phyloP scores from a whole-genome alignment of 2,888 invertebrate genomes.

The Malthinus seriepunctatus region DNA sequence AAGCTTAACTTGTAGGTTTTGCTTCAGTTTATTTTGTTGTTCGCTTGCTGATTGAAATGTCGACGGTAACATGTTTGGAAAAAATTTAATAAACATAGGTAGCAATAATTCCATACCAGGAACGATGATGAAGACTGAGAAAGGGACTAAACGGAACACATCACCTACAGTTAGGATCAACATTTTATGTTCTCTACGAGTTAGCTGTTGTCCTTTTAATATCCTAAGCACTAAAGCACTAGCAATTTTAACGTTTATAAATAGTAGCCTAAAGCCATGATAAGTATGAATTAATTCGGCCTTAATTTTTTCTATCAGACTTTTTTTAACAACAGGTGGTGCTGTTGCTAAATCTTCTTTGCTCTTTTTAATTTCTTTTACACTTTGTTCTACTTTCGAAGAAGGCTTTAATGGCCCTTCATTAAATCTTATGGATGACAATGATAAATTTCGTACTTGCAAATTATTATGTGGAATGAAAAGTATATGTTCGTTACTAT shows the following conservation, averaged over 20 bases:
- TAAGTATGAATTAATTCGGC: conserved; percentile 92
- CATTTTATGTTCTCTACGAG: conserved; percentile 87
- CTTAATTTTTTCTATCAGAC: conserved; percentile 72
- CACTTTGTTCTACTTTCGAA: conserved; percentile 91
- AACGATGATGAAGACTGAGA: conserved; percentile 94
- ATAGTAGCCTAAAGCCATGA: conserved; percentile 93
- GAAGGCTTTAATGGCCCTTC: conserved; percentile 67
- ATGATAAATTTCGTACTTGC: conserved; percentile 41
- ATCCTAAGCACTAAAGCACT: conserved; percentile 77
- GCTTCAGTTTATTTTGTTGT: conserved; percentile 85
- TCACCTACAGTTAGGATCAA: conserved; percentile 92
- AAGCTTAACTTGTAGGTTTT: conserved; percentile 85
- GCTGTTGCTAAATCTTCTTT: conserved; percentile 57
- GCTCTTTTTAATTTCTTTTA: conserved; percentile 80
- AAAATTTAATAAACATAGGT: conserved; percentile 91
- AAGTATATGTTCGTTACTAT: conserved; percentile 1
- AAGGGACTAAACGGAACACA: conserved; percentile 94
- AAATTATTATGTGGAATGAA: conserved; percentile 1
- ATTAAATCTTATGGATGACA: conserved; percentile 42
- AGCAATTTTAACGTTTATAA: conserved; percentile 89
- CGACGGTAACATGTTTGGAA: conserved; percentile 96
- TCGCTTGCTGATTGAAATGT: conserved; percentile 91
- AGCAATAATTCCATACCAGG: conserved; percentile 97
- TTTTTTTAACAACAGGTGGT: conserved; percentile 60
- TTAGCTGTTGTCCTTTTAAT: conserved; percentile 79